phyloP scores from a whole-genome alignment of 1,140 invertebrate species.

The Anastatus disparis region DNA sequence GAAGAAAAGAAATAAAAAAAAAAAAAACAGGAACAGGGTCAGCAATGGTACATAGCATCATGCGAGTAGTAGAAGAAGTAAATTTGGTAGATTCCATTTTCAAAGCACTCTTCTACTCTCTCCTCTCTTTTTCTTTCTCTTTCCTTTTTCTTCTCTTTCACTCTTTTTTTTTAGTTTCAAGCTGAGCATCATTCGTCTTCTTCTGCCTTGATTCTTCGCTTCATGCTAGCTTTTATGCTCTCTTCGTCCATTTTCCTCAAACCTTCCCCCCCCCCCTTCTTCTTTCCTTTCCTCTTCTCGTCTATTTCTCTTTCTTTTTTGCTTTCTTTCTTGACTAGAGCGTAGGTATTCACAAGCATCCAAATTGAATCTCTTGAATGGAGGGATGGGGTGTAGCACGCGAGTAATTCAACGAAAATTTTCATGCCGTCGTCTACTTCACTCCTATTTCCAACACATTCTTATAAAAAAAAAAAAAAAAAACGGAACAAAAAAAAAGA shows the following conservation, averaged over 20 bases:
- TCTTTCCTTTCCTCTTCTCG: background rate
- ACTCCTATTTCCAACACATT: background rate
- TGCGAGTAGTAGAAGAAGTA: conserved; percentile 33
- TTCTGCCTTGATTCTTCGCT: conserved; percentile 8
- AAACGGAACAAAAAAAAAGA: no score
- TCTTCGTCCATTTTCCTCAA: conserved; percentile 1
- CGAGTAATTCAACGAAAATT: conserved; percentile 21
- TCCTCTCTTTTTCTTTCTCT: background rate
- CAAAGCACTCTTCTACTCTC: conserved; percentile 4
- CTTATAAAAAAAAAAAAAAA: background rate
- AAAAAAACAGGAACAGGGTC: conserved; percentile 7
- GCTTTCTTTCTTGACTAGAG: background rate
- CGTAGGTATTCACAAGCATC: conserved; percentile 10
- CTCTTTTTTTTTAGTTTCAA: no score
- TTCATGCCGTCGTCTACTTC: background rate
- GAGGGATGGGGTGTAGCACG: no score
- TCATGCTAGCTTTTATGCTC: conserved; percentile 21
- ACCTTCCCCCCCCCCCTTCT: background rate
- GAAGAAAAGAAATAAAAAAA: conserved; percentile 11
- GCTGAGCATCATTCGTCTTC: conserved; percentile 31
- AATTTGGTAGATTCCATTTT: conserved; percentile 36
- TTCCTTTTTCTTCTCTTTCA: background rate
- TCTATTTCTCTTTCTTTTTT: conserved; percentile 4
- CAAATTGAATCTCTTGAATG: conserved; percentile 19
- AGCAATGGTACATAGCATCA: background rate